Conservation (phyloP, 2,797 vertebrate genomes). For the Champsocephalus gunnari region DNA sequence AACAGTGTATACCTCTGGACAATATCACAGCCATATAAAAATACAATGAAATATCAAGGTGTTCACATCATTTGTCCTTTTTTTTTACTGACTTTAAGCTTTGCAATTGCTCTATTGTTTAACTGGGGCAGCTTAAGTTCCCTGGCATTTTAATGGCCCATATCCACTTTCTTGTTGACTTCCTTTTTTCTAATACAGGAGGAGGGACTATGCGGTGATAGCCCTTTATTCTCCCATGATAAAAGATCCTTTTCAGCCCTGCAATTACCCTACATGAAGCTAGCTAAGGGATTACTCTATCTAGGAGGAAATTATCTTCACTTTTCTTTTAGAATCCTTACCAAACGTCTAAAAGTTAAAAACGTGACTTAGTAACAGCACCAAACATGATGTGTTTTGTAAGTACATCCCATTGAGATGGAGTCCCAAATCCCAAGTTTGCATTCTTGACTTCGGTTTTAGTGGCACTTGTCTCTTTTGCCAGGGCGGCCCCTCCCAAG, state of each 20-base stretch:
- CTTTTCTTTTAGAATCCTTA: slow-evolving; percentile 5
- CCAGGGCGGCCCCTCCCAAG: slow-evolving; percentile 60
- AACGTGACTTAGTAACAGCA: neutral
- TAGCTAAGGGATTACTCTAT: slow-evolving; percentile 27
- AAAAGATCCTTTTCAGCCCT: slow-evolving; percentile 66
- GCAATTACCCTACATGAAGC: slow-evolving; percentile 54
- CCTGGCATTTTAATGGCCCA: slow-evolving; percentile 55
- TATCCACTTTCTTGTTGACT: slow-evolving; percentile 80
- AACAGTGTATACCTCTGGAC: slow-evolving; percentile 53
- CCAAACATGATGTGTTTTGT: slow-evolving; percentile 11
- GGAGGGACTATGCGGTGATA: slow-evolving; percentile 49
- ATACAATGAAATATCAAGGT: slow-evolving; percentile 67
- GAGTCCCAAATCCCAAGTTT: slow-evolving; percentile 70
- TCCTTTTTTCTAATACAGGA: slow-evolving; percentile 66
- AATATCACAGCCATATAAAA: slow-evolving; percentile 43
- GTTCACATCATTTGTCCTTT: slow-evolving; percentile 68
- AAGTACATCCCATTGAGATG: slow-evolving; percentile 30
- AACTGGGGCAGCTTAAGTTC: slow-evolving; percentile 66
- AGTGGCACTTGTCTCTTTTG: slow-evolving; percentile 60
- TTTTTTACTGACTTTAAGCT: slow-evolving; percentile 46
- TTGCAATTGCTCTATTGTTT: slow-evolving; percentile 72
- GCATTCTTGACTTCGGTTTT: slow-evolving; percentile 71
- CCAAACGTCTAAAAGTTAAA: neutral
- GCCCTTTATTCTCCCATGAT: slow-evolving; percentile 67
- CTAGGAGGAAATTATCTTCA: slow-evolving; percentile 8